phyloP scores from a whole-genome alignment of 2,113 vertebrate species.

The Tragelaphus imberbis region DNA sequence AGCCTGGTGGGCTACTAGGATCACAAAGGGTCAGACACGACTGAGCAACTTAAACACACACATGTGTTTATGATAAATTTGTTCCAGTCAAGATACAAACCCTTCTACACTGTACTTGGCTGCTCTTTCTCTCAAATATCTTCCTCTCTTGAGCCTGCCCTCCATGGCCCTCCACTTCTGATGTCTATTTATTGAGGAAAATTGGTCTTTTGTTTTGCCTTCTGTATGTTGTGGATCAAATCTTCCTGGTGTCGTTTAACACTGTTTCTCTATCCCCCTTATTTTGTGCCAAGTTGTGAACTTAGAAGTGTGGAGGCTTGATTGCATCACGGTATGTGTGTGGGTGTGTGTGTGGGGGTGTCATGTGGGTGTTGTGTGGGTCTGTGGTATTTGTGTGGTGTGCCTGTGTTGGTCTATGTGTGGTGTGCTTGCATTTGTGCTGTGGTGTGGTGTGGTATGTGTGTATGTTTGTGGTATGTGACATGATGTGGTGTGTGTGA shows the following conservation, averaged over 20 bases:
- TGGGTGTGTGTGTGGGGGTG: neutral
- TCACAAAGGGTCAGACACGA: neutral
- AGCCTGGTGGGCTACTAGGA: neutral
- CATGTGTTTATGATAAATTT: neutral
- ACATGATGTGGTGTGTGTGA: neutral
- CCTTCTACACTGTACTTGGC: rapidly evolving
- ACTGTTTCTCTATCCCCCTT: neutral
- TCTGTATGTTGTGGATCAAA: neutral
- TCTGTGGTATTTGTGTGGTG: neutral
- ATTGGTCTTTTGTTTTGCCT: neutral
- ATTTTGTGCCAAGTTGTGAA: neutral
- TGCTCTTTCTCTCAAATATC: neutral
- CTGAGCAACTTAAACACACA: neutral
- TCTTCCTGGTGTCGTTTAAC: no score
- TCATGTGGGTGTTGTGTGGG: neutral
- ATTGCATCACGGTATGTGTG: rapidly evolving
- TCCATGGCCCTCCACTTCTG: neutral
- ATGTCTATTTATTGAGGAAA: neutral
- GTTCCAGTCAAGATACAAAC: neutral
- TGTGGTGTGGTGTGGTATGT: neutral
- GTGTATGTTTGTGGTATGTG: neutral
- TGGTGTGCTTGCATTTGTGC: neutral
- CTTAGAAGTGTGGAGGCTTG: no score
- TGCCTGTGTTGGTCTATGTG: neutral
- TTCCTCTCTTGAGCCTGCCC: neutral